A percentile compares a stretch with the other conserved stretches of the same genome.
phyloP scores from a whole-genome alignment of 2,113 vertebrate species.

The Quiscalus mexicanus region DNA sequence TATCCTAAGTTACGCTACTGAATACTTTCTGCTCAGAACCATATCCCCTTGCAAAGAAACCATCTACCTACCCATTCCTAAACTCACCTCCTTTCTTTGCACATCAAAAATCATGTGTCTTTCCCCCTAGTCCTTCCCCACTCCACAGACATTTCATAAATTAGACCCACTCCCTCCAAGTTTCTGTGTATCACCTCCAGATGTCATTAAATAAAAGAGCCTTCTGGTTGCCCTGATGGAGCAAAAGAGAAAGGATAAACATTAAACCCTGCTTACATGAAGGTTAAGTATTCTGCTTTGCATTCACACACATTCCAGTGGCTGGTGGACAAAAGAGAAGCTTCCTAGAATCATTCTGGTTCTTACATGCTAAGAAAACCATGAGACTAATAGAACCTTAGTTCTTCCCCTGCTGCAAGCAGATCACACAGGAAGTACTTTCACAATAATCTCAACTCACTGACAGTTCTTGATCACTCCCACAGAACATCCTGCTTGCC shows the following conservation, averaged over 20 bases:
- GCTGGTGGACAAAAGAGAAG: not conserved
- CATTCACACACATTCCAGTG: not conserved
- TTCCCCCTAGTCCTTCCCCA: not conserved
- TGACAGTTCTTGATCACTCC: not conserved
- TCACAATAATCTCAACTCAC: not conserved
- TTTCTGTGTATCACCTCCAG: not conserved
- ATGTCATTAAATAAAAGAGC: not conserved
- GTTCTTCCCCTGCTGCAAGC: not conserved
- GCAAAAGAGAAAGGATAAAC: not conserved
- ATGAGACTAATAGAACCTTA: not conserved
- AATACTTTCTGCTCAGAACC: not conserved
- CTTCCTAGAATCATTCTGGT: not conserved
- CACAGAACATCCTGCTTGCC: not conserved
- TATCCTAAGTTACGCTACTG: not conserved
- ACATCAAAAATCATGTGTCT: not conserved
- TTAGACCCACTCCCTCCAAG: not conserved
- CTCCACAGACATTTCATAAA: not conserved
- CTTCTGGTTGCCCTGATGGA: not conserved
- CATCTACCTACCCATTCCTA: not conserved
- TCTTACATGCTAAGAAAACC: not conserved
- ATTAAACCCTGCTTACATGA: not conserved
- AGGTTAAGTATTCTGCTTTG: not conserved
- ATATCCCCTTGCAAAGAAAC: not conserved
- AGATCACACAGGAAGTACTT: not conserved
- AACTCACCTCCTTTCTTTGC: not conserved